Percentiles rank a stretch among this genome's conserved stretches.
phyloP scores from a whole-genome alignment of 2,888 invertebrate species.

The Plebejus argus region DNA sequence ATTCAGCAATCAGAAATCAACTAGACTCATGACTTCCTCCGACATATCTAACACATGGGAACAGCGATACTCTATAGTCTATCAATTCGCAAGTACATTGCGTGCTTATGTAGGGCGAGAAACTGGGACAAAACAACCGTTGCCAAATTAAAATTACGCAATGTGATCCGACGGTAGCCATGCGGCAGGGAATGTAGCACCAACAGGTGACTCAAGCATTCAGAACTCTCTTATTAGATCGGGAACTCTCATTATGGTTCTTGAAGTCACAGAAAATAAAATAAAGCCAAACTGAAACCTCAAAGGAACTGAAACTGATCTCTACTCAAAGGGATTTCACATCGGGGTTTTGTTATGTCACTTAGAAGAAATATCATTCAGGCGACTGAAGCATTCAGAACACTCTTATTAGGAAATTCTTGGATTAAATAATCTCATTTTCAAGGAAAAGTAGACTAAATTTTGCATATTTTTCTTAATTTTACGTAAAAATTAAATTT shows the following conservation, averaged over 20 bases:
- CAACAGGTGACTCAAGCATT: not conserved
- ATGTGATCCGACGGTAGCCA: conserved; percentile 48
- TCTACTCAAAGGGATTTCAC: not conserved
- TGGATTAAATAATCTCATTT: too few relatives aligned
- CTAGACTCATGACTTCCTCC: too few relatives aligned
- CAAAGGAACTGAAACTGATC: too few relatives aligned
- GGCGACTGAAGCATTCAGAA: too few relatives aligned
- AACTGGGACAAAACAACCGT: conserved; percentile 48
- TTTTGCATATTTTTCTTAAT: too few relatives aligned
- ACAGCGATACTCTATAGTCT: conserved; percentile 1
- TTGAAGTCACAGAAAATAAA: not conserved
- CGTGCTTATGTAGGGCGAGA: conserved; percentile 42
- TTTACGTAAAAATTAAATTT: too few relatives aligned
- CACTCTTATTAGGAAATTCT: too few relatives aligned
- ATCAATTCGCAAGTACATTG: conserved; percentile 21
- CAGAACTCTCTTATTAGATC: not conserved
- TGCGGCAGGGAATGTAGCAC: conserved; percentile 33
- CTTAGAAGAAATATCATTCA: too few relatives aligned
- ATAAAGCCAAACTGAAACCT: not conserved
- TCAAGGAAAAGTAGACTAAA: too few relatives aligned
- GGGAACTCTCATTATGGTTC: not conserved
- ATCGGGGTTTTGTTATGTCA: too few relatives aligned
- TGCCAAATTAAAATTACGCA: conserved; percentile 64
- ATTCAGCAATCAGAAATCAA: too few relatives aligned
- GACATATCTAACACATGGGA: too few relatives aligned